These are phyloP conservation scores for Peromyscus polionotus DNA, from an alignment of 2,113 vertebrate genomes.

Conservation along the genomic window DNA sequence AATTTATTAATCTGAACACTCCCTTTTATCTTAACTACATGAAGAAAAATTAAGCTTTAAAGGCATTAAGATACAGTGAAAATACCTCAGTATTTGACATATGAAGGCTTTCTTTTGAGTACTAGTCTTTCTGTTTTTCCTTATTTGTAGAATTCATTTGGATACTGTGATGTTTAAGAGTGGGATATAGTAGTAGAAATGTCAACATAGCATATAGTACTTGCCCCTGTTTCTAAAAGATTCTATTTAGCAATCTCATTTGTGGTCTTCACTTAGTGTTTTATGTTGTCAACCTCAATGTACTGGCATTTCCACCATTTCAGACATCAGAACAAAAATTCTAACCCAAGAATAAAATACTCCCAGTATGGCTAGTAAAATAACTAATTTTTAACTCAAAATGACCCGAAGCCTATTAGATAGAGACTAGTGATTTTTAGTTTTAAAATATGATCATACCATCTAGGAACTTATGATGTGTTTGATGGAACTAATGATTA, in stretches of 20 bases:
- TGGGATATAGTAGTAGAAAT: neutral
- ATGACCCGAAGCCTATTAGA: neutral
- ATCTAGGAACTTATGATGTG: conserved; percentile 4
- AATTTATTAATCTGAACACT: conserved; percentile 19
- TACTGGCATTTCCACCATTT: neutral
- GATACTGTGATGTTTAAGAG: neutral
- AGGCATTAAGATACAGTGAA: neutral
- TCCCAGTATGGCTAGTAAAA: neutral
- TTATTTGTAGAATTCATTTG: conserved; percentile 15
- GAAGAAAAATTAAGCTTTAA: neutral
- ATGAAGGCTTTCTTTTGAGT: neutral
- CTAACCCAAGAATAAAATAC: neutral
- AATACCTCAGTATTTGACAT: neutral
- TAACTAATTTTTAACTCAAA: conserved; percentile 6
- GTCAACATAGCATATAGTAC: neutral
- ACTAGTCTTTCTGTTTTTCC: neutral
- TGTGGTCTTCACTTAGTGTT: neutral
- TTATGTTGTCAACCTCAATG: neutral
- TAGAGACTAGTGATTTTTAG: neutral
- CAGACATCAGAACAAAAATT: neutral
- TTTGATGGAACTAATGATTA: neutral
- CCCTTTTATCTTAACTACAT: neutral
- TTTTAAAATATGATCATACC: conserved; percentile 1
- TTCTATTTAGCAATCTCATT: neutral
- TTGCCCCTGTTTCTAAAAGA: neutral